phyloP scores from a whole-genome alignment of 2,888 invertebrate species.

The Shargacucullia verbasci region DNA sequence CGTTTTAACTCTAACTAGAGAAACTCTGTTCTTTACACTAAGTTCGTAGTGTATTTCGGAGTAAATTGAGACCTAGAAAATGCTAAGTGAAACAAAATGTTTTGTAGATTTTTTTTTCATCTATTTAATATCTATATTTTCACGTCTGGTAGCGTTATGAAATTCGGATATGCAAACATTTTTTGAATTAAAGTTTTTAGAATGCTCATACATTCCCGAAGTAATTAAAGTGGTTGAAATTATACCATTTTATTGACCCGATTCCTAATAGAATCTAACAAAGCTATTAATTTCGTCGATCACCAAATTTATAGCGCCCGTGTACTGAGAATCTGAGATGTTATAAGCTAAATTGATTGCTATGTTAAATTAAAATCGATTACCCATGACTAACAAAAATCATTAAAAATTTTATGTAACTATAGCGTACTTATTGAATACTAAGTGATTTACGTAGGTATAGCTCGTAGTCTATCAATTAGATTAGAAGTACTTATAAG shows the following conservation, averaged over 20 bases:
- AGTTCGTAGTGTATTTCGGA: too few species aligned
- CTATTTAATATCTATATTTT: too few species aligned
- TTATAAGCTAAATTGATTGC: constrained; percentile 30
- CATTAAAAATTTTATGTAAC: neutral
- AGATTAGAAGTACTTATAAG: constrained; percentile 26
- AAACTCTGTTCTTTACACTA: neutral
- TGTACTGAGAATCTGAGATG: constrained; percentile 14
- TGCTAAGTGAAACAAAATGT: too few species aligned
- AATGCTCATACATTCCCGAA: too few species aligned
- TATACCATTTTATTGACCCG: constrained; percentile 23
- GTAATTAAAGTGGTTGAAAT: constrained; percentile 14
- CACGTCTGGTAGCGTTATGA: too few species aligned
- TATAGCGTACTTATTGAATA: too few species aligned
- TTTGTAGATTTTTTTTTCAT: neutral
- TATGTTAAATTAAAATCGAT: constrained; percentile 35
- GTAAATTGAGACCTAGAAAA: too few species aligned
- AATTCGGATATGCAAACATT: neutral
- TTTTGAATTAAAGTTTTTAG: constrained; percentile 6
- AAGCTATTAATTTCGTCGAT: constrained; percentile 32
- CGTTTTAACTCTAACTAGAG: constrained; percentile 11
- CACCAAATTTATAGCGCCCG: too few species aligned
- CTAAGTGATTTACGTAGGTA: too few species aligned
- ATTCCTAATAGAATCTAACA: constrained; percentile 34
- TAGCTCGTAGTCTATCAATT: neutral
- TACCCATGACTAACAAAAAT: constrained; percentile 33